A percentile compares a stretch with the other conserved stretches of the same genome.
Evolutionary conservation across 2,797 vertebrate genomes (phyloP).

Genomic region (Chelonia mydas): DNA sequence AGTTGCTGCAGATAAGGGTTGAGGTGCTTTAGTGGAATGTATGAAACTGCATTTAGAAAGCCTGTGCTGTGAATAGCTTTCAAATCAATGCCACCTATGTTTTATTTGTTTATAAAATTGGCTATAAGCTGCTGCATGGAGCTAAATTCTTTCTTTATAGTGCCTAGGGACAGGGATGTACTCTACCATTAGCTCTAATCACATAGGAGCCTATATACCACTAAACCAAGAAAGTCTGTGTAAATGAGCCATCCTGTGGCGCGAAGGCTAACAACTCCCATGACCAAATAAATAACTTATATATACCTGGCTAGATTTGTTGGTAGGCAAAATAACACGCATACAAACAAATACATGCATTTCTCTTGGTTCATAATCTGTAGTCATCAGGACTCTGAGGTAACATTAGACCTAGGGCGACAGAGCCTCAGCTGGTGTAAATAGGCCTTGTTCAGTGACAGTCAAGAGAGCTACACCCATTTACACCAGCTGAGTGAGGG

Average conservation of each 20-base stretch:
- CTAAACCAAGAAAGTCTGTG: constrained; percentile 11
- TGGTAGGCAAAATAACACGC: neutral
- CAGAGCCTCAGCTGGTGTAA: neutral
- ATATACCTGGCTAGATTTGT: neutral
- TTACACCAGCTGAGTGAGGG: neutral
- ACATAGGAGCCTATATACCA: neutral
- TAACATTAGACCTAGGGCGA: neutral
- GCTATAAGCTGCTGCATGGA: constrained; percentile 1
- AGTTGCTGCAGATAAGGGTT: neutral
- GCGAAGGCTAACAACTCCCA: neutral
- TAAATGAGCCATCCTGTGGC: constrained; percentile 1
- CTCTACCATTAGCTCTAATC: neutral
- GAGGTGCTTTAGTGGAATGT: constrained; percentile 24
- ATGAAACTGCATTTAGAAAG: constrained; percentile 33
- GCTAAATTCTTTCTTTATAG: neutral
- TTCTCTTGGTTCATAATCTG: neutral
- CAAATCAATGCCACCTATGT: neutral
- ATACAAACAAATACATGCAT: neutral
- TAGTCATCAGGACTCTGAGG: neutral
- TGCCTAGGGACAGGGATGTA: neutral
- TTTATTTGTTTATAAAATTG: neutral
- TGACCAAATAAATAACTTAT: neutral
- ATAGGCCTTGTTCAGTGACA: neutral
- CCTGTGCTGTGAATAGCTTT: neutral
- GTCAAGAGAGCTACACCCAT: neutral